These are phyloP conservation scores for Actinia tenebrosa DNA, from an alignment of 64 coral and sea anemone species.

Conservation along the genomic window DNA sequence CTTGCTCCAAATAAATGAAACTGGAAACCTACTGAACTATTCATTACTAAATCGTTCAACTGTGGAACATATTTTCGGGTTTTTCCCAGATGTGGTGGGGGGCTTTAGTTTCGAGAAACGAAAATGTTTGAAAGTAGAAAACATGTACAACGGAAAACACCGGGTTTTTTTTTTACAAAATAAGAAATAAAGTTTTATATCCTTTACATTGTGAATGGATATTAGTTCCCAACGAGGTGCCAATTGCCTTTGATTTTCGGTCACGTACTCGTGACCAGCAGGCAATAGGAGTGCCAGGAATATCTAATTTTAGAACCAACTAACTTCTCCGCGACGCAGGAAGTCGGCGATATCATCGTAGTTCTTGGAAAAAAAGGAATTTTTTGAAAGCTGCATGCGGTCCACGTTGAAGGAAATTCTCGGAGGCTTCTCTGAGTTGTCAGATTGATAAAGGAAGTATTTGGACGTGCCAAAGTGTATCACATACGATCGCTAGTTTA, in stretches of 20 bases:
- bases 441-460: background rate
- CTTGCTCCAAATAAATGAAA: background rate
- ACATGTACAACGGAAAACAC: background rate
- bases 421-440: background rate
- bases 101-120: too few species aligned
- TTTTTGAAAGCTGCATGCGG: background rate
- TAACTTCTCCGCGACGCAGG: background rate
- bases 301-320: conserved; percentile 13
- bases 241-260: background rate
- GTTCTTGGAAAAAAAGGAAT: conserved; percentile 5
- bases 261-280: background rate
- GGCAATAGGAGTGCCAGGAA: conserved; percentile 10
- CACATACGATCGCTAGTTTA: background rate
- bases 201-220: too few species aligned
- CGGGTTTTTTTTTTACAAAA: too few species aligned
- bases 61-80: too few species aligned
- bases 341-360: background rate
- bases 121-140: background rate
- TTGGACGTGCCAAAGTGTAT: conserved; percentile 8
- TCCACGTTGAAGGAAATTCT: background rate
- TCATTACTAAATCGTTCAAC: too few species aligned
- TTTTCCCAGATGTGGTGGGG: too few species aligned
- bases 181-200: too few species aligned
- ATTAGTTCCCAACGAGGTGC: too few species aligned
- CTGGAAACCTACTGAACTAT: background rate